Conservation (phyloP, 2,888 invertebrate genomes). For the Galeruca laticollis region DNA sequence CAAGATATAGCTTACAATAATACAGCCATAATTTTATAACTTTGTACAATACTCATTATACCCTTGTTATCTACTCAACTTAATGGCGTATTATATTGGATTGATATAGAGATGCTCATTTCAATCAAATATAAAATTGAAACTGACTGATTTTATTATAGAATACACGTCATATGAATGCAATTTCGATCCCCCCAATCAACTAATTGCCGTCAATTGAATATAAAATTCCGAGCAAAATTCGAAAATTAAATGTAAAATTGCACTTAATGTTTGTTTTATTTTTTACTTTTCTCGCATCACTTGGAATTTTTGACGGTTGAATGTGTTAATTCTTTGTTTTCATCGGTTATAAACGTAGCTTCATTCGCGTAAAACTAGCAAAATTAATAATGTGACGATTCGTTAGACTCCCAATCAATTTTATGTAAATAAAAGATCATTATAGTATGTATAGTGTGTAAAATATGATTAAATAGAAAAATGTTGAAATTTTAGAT, state of each 20-base stretch:
- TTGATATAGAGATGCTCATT: not conserved
- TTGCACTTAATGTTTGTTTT: slow-evolving; percentile 59
- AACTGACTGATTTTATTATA: slow-evolving; percentile 60
- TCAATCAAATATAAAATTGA: slow-evolving; percentile 50
- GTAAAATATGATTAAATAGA: no score
- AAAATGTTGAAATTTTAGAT: no score
- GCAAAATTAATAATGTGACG: slow-evolving; percentile 7
- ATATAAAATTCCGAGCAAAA: slow-evolving; percentile 53
- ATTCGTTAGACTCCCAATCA: slow-evolving; percentile 28
- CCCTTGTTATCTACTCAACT: not conserved
- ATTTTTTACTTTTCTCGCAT: slow-evolving; percentile 33
- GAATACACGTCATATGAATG: slow-evolving; percentile 54
- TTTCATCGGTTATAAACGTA: slow-evolving; percentile 18
- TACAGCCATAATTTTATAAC: no score
- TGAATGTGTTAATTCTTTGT: slow-evolving; percentile 31
- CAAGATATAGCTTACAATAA: no score
- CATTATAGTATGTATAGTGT: no score
- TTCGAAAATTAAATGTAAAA: slow-evolving; percentile 59
- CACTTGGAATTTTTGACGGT: slow-evolving; percentile 35
- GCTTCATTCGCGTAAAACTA: not conserved
- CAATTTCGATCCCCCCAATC: slow-evolving; percentile 62
- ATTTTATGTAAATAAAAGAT: slow-evolving; percentile 3
- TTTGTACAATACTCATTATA: no score
- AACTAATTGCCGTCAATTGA: slow-evolving; percentile 63
- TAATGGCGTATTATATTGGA: not conserved